Conservation (phyloP, 2,797 vertebrate genomes). For the Diceros bicornis region DNA sequence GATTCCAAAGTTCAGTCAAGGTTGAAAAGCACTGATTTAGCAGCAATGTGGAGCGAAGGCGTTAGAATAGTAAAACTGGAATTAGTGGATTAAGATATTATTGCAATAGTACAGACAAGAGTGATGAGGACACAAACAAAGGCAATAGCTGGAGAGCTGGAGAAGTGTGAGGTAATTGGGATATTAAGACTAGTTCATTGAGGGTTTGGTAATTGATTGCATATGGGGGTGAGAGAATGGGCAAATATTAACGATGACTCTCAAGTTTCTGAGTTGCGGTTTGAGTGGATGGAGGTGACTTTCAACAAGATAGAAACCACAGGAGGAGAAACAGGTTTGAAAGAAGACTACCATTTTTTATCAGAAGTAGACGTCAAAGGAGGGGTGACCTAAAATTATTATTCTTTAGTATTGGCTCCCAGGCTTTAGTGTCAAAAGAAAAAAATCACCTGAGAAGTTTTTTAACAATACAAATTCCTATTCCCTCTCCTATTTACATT, state of each 20-base stretch:
- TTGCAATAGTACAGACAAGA: not conserved
- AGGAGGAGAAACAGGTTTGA: not conserved
- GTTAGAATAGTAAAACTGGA: slow-evolving; percentile 11
- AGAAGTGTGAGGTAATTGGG: not conserved
- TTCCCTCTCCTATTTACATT: not conserved
- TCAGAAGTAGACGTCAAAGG: not conserved
- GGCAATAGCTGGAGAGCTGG: not conserved
- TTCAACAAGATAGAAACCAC: not conserved
- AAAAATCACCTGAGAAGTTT: not conserved
- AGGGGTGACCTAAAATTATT: not conserved
- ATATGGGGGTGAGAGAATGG: not conserved
- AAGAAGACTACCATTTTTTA: slow-evolving; percentile 11
- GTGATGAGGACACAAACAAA: not conserved
- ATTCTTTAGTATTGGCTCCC: not conserved
- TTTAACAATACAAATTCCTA: not conserved
- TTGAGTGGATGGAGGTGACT: not conserved
- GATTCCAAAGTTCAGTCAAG: not conserved
- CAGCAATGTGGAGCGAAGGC: not conserved
- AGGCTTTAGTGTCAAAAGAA: slow-evolving; percentile 1
- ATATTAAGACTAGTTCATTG: not conserved
- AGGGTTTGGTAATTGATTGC: not conserved
- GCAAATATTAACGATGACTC: not conserved
- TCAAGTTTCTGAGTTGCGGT: not conserved
- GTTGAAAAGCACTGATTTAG: not conserved
- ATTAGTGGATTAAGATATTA: not conserved